These are phyloP conservation scores for Tridacna gigas DNA, from an alignment of 2,888 invertebrate species.

Conservation along the genomic window DNA sequence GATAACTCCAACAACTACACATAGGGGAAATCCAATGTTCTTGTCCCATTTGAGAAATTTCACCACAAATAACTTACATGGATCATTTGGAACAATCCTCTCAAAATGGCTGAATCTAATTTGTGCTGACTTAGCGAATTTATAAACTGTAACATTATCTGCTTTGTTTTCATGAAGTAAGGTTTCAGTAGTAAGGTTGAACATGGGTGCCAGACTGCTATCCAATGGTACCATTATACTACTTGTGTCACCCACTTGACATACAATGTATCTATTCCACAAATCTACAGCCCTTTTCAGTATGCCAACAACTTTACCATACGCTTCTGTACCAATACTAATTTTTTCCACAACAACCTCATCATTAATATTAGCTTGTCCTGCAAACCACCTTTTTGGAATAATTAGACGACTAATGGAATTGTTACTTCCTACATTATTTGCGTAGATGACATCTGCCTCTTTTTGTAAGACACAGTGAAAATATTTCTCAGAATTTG, in stretches of 20 bases:
- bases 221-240: conserved; percentile 80
- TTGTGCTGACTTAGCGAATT: conserved; percentile 65
- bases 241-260: conserved; percentile 74
- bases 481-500: conserved; percentile 72
- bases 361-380: conserved; percentile 78
- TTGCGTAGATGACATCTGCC: conserved; percentile 4
- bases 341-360: conserved; percentile 79
- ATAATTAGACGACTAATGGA: conserved; percentile 1
- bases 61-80: conserved; percentile 78
- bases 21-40: conserved; percentile 73
- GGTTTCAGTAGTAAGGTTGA: conserved; percentile 69
- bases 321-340: conserved; percentile 46
- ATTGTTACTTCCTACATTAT: conserved; percentile 13
- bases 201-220: conserved; percentile 73
- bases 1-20: conserved; percentile 79
- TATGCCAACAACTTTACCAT: conserved; percentile 78
- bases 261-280: conserved; percentile 76
- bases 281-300: conserved; percentile 73
- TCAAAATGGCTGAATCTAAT: conserved; percentile 77
- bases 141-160: conserved; percentile 74
- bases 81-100: conserved; percentile 65
- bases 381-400: conserved; percentile 67
- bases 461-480: conserved; percentile 69
- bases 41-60: conserved; percentile 80
- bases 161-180: conserved; percentile 63